Conservation (phyloP, 2,888 invertebrate species). For the Ormia ochracea region DNA sequence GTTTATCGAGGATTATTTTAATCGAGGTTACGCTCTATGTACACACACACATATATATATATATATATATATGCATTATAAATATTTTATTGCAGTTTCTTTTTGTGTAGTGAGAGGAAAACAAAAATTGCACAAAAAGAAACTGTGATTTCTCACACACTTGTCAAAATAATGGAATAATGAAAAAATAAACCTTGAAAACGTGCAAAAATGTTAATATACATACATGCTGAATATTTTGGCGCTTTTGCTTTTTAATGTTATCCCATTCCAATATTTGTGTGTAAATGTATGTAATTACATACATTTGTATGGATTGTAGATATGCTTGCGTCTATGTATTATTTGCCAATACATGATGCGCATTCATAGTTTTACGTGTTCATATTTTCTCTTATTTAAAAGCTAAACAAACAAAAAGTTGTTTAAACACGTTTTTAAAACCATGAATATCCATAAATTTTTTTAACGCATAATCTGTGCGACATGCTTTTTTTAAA, state of each 20-base stretch:
- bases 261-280: no score
- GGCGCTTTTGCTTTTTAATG: neutral
- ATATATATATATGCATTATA: no score
- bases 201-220: slow-evolving; percentile 33
- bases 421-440: neutral
- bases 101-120: neutral
- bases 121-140: neutral
- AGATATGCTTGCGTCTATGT: neutral
- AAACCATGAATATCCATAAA: neutral
- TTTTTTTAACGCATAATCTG: neutral
- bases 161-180: slow-evolving; percentile 8
- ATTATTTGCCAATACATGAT: no score
- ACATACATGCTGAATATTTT: neutral
- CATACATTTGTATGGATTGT: neutral
- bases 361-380: no score
- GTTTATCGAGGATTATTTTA: no score
- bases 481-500: no score
- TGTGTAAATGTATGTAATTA: no score
- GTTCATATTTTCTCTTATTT: no score
- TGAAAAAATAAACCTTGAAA: slow-evolving; percentile 31
- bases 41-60: no score
- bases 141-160: slow-evolving; percentile 3
- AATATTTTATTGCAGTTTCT: neutral
- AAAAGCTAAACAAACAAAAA: neutral
- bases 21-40: no score